phyloP scores from a whole-genome alignment of 2,797 vertebrate genomes.

The Liparis tanakae region DNA sequence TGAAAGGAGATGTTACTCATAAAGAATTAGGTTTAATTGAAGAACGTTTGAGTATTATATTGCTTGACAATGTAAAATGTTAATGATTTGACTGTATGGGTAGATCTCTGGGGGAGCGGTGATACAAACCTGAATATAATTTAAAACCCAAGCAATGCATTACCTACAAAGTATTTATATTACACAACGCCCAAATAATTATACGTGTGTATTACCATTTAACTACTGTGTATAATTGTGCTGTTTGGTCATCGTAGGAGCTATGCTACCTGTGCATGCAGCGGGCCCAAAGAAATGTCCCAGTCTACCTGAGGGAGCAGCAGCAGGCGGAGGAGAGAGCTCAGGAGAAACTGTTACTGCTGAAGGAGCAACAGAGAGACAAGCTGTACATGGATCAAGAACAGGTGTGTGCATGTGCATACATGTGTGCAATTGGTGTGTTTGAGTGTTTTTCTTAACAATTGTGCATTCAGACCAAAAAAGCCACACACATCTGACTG shows the following conservation, averaged over 20 bases:
- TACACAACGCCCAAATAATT: background rate
- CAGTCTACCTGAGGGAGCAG: constrained; percentile 72
- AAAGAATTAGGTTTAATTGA: background rate
- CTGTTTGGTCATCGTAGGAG: constrained; percentile 76
- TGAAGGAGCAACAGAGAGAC: constrained; percentile 79
- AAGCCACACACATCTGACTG: background rate
- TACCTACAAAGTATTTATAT: background rate
- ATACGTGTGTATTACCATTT: background rate
- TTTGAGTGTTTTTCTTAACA: background rate
- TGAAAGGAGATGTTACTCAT: background rate
- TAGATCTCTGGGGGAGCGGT: background rate
- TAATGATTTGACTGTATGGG: too few relatives aligned
- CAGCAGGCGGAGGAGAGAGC: constrained; percentile 72
- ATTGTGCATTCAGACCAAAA: background rate
- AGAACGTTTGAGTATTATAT: background rate
- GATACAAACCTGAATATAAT: background rate
- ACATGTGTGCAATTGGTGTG: background rate
- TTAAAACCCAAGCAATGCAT: background rate
- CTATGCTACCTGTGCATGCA: constrained; percentile 89
- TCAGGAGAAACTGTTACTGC: constrained; percentile 77
- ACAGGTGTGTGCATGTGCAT: constrained; percentile 69
- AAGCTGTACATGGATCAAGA: constrained; percentile 72
- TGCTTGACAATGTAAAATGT: background rate
- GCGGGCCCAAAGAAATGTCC: constrained; percentile 78
- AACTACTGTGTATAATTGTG: background rate